phyloP scores from a whole-genome alignment of 2,113 vertebrate species.

The Mystacornis crossleyi region DNA sequence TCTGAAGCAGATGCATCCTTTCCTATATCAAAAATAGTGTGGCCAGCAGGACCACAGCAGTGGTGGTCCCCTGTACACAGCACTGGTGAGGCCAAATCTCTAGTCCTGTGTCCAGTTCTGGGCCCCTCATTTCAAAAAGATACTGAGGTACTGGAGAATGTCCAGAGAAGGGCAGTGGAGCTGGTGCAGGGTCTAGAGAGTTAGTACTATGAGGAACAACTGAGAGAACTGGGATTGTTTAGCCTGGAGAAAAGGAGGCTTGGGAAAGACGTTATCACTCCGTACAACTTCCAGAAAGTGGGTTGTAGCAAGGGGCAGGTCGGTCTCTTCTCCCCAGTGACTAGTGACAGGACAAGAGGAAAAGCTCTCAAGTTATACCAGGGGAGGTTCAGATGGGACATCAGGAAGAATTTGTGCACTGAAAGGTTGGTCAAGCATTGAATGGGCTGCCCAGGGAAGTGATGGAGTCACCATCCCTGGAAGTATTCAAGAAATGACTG shows the following conservation, averaged over 20 bases:
- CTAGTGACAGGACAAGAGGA: neutral
- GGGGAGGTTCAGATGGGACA: neutral
- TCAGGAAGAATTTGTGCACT: neutral
- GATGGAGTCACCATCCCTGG: no score
- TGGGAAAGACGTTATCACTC: neutral
- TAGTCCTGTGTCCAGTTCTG: neutral
- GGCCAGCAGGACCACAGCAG: neutral
- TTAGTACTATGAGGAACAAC: neutral
- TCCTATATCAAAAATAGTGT: neutral
- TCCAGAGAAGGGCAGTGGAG: neutral
- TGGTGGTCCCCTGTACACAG: neutral
- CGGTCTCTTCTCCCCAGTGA: fast-evolving
- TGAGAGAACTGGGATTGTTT: neutral
- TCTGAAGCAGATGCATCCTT: neutral
- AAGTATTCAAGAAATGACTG: neutral
- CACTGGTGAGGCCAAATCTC: neutral
- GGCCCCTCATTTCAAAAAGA: neutral
- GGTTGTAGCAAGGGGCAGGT: neutral
- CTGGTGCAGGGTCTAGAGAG: neutral
- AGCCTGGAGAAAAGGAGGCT: neutral
- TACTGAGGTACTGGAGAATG: fast-evolving
- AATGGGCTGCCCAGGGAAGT: neutral
- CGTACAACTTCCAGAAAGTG: no score
- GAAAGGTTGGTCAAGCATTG: neutral
- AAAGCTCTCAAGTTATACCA: neutral